Conservation (phyloP, 2,888 invertebrate genomes). For the Drosophila infuscata region DNA sequence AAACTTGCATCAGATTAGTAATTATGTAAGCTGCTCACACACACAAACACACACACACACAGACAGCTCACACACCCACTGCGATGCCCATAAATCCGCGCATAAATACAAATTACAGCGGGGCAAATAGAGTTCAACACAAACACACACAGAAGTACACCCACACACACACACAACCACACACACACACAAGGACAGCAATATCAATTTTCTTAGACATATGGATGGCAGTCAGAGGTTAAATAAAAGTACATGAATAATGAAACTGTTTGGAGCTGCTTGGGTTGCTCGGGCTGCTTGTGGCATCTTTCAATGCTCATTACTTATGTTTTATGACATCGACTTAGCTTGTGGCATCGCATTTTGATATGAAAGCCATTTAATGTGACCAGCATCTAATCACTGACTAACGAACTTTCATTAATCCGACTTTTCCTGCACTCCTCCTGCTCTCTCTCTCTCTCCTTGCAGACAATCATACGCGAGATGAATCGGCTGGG, state of each 20-base stretch:
- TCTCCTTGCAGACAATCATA: constrained; percentile 88
- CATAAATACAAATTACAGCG: constrained; percentile 75
- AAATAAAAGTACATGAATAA: constrained; percentile 74
- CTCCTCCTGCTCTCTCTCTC: constrained; percentile 47
- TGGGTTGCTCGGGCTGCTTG: constrained; percentile 6
- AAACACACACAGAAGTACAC: not conserved
- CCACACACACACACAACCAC: not conserved
- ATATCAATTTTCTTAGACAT: constrained; percentile 71
- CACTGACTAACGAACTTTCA: constrained; percentile 56
- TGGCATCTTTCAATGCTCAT: constrained; percentile 46
- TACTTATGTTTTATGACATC: constrained; percentile 77
- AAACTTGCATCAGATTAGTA: constrained; percentile 71
- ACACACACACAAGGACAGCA: constrained; percentile 24
- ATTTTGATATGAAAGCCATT: constrained; percentile 56
- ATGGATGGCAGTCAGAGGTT: constrained; percentile 68
- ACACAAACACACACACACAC: not conserved
- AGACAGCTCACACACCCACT: constrained; percentile 16
- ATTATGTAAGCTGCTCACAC: constrained; percentile 59
- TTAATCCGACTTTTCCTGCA: constrained; percentile 10
- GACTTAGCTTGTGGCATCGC: constrained; percentile 55
- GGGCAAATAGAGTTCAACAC: constrained; percentile 30
- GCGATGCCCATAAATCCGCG: constrained; percentile 66
- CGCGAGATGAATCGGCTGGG: constrained; percentile 95
- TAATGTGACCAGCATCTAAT: constrained; percentile 53
- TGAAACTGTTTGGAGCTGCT: constrained; percentile 51